Conservation (phyloP, 2,888 invertebrate genomes). For the Xestoiulus laeticollis region DNA sequence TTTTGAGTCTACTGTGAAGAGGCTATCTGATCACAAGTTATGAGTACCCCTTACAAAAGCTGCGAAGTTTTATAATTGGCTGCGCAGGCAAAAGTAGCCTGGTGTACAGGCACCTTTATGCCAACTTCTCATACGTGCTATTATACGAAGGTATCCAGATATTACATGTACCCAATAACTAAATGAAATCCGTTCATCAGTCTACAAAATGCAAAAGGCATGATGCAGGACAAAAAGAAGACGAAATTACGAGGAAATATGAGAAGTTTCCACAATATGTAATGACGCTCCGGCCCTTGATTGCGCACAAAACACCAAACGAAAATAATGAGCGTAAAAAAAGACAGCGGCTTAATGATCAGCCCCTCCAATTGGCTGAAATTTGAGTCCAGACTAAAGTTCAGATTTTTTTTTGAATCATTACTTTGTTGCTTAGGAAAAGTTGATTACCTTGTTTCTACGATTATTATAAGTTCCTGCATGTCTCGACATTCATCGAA, state of each 20-base stretch:
- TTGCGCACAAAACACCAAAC: slow-evolving; percentile 43
- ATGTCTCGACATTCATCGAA: not conserved
- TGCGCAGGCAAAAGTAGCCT: no score
- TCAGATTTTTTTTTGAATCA: slow-evolving; percentile 41
- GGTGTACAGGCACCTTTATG: no score
- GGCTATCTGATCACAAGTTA: no score
- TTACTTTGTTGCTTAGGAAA: not conserved
- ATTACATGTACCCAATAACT: not conserved
- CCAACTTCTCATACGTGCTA: no score
- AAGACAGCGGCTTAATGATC: slow-evolving; percentile 35
- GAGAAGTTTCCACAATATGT: slow-evolving; percentile 31
- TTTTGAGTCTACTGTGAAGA: no score
- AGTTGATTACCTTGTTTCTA: not conserved
- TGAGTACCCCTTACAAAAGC: no score
- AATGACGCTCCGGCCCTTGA: slow-evolving; percentile 21
- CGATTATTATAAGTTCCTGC: not conserved
- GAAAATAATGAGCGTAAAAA: slow-evolving; percentile 41
- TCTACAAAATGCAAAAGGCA: slow-evolving; percentile 29
- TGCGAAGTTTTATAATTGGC: no score
- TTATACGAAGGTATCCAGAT: not conserved
- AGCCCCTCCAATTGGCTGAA: slow-evolving; percentile 17
- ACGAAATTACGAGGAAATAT: slow-evolving; percentile 9
- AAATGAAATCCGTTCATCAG: not conserved
- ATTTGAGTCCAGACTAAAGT: not conserved
- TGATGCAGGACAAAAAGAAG: not conserved